Evolutionary conservation across 2,888 invertebrate species (phyloP), one percentile per base, ranked within the genome.

Genomic region (Dioctria linearis): DNA sequence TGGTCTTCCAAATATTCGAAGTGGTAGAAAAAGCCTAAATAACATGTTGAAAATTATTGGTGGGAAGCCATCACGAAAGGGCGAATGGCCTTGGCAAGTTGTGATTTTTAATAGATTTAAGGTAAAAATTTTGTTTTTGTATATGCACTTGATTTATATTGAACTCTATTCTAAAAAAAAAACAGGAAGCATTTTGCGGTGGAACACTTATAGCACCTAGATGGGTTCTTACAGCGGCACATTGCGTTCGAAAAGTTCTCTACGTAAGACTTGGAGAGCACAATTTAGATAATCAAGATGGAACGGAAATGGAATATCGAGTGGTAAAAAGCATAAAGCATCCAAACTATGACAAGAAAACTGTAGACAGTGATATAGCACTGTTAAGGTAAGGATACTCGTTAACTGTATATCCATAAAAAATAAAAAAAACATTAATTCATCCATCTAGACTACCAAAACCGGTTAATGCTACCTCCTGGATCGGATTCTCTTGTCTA

Each of bases 11-110:
- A 82, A 85, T 5, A 86, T 87, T 43, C 85, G 87, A n/a, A 82
- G 73, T 59, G 86, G 84, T 75, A 85, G 85, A 3, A 85, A 86
- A 54, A 86, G 87, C 25, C 85, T 91, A 88, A 88, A 90, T 39
- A 91, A 91, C 79, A 92, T 93, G 93, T 90, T 95, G 81, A 92
- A 95, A 84, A 97, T 98, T 82, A 95, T 98, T 80, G 98, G 98
- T 0, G 98, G 98, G 0, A 90, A 93, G 78, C 94, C 95, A 59
- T 92, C 96, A 0, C 90, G 92, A 9, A 94, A 92, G 71, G 95
- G 96, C 57, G 94, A 94, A 86, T 98, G 98, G 97, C 96, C 97
- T 0, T 98, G 98, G 97, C 97, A 97, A 90, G 96, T 96, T 37
- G 97, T 95, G 76, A 93, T 98, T 78, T 91, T 98, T 81, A 97